Percentiles rank a stretch among this genome's conserved stretches.
Evolutionary conservation across 2,113 vertebrate species (phyloP).

Genomic region (Centropus bengalensis): DNA sequence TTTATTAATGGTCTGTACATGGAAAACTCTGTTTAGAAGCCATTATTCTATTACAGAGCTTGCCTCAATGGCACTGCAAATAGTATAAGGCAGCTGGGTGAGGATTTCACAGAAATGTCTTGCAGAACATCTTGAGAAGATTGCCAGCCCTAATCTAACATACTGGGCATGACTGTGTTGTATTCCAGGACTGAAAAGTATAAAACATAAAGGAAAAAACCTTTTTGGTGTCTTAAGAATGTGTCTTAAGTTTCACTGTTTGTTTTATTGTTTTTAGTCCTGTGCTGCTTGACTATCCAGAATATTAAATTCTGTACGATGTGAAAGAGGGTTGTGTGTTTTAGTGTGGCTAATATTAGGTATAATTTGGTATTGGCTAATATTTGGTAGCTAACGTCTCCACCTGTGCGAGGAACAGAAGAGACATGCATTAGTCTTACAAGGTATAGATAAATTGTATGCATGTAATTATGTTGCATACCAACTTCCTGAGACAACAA

Average conservation of each 20-base stretch:
- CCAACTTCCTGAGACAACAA: too few relatives aligned
- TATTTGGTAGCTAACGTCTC: neutral
- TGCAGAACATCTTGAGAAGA: neutral
- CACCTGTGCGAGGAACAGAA: neutral
- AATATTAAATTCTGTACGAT: neutral
- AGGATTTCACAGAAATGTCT: neutral
- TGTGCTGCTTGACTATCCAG: neutral
- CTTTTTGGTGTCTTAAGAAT: neutral
- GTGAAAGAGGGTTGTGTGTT: neutral
- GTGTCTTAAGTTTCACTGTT: neutral
- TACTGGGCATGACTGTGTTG: neutral
- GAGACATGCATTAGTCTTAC: neutral
- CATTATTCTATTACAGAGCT: neutral
- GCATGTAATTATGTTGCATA: neutral
- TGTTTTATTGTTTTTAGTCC: neutral
- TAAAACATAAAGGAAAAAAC: neutral
- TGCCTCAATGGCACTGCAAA: neutral
- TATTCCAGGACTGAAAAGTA: neutral
- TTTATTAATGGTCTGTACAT: neutral
- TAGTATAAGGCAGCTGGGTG: neutral
- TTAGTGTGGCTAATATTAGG: neutral
- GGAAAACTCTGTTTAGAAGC: neutral
- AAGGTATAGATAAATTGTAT: neutral
- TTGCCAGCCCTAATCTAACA: neutral
- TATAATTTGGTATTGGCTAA: neutral